These are phyloP conservation scores for Scolopax rusticola DNA, from an alignment of 2,797 vertebrate genomes.

Conservation along the genomic window DNA sequence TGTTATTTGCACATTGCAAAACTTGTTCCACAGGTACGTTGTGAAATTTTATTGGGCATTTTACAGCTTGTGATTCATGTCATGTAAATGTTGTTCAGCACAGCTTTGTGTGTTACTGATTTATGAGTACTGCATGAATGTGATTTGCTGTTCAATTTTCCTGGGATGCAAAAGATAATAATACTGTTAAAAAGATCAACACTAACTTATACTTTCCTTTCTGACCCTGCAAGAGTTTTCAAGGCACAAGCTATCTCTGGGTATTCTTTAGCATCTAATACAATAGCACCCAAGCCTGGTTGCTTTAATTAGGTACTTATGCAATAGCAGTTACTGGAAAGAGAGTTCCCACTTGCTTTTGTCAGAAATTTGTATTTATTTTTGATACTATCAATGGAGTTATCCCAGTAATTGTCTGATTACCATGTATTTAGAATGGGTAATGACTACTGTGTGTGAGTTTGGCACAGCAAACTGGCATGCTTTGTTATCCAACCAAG, in stretches of 20 bases:
- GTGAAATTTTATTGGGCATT: slow-evolving; percentile 66
- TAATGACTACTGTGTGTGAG: neutral
- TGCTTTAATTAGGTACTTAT: neutral
- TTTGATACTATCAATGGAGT: neutral
- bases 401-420: neutral
- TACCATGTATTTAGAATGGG: neutral
- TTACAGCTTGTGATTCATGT: slow-evolving; percentile 64
- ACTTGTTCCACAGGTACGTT: slow-evolving; percentile 65
- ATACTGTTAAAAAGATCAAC: neutral
- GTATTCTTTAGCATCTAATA: neutral
- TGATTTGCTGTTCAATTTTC: slow-evolving; percentile 33
- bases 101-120: slow-evolving; percentile 46
- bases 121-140: neutral
- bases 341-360: neutral
- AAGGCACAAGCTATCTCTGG: neutral
- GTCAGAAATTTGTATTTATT: neutral
- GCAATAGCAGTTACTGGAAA: neutral
- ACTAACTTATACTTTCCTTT: neutral
- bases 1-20: slow-evolving; percentile 68
- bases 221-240: neutral
- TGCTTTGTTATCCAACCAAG: neutral
- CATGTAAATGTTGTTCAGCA: slow-evolving; percentile 10
- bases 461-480: neutral
- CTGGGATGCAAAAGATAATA: neutral
- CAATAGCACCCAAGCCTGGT: neutral